phyloP scores from a whole-genome alignment of 2,888 invertebrate genomes.

The Drosophila acutilabella region DNA sequence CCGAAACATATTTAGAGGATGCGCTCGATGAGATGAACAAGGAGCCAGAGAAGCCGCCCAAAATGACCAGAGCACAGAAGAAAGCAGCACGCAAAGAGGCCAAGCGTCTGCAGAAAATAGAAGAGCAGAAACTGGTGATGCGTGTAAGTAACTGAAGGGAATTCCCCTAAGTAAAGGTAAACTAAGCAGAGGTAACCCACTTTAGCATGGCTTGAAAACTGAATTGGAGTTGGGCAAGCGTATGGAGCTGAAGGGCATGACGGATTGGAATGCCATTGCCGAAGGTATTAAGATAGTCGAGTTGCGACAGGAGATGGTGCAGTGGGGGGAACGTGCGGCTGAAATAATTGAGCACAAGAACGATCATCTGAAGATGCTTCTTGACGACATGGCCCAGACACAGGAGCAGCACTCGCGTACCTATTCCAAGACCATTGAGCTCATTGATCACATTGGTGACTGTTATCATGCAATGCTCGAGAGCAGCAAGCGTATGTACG shows the following conservation, averaged over 20 bases:
- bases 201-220: conserved; percentile 71
- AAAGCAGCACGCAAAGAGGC: conserved; percentile 56
- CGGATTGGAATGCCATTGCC: conserved; percentile 78
- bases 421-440: conserved; percentile 67
- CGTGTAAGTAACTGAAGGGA: conserved; percentile 59
- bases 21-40: conserved; percentile 15
- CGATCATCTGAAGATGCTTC: conserved; percentile 67
- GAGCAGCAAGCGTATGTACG: conserved; percentile 66
- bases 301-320: conserved; percentile 73
- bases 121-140: conserved; percentile 64
- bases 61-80: conserved; percentile 65
- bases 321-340: conserved; percentile 65
- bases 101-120: conserved; percentile 42
- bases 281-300: conserved; percentile 75
- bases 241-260: conserved; percentile 64
- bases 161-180: not conserved
- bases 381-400: conserved; percentile 73
- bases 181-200: not conserved
- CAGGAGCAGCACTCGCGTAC: conserved; percentile 73
- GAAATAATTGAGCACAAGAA: conserved; percentile 73
- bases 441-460: conserved; percentile 79
- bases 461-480: conserved; percentile 67
- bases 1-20: conserved; percentile 47
- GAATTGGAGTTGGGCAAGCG: conserved; percentile 79
- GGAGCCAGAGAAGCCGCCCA: conserved; percentile 25